Base-by-base conservation (phyloP, 2,888 invertebrate species). In the Melinopterus prodromus region DNA sequence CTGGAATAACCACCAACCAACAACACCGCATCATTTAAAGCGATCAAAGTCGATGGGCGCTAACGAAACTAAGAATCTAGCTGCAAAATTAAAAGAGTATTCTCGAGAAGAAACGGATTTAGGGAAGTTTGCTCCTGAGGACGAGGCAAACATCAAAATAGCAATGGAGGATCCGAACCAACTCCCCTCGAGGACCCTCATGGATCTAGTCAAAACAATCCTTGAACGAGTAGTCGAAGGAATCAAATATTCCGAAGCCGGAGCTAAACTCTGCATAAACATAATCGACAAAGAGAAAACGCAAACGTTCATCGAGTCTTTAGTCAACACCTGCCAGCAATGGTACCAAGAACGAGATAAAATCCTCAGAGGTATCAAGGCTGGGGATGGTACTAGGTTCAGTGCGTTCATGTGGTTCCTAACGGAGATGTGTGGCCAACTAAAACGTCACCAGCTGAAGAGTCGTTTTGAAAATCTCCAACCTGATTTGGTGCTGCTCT, bases 351-450 rank as follows among this genome's bases (percentile, higher is more conserved):
- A 97, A 90, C 90, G 95, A 69, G 94, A 94, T 84, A 93, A 94
- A 91, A 88, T 93, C 81, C 88, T 93, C 77, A 90, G 92, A 80
- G 88, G 92, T 0, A 85, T 89, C 35, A 89, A 88, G 84, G 90
- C 90, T 87, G 94, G 93, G 78, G 94, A 94, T 14, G 92, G 94
- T 77, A 93, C 93, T 70, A 92, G 93, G 81, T 94, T 92, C 87
- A 95, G 94, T 86, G 95, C 96, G 84, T 97, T 96, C 91, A 96
- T 97, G 92, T 95, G 95, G 89, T 96, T 97, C 91, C 91, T 97
- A 83, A 95, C 96, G 85, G 97, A 97, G 92, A 96, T 97, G 94
- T 96, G 96, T 90, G 95, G 96, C 88, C 96, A 96, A 92, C 90
- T 97, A 86, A 96, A 97, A 88, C 92, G 95, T 71, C 89, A 92